A percentile compares a stretch with the other conserved stretches of the same genome.
Evolutionary conservation across 1,140 invertebrate species (phyloP).

Genomic region (Protaetia brevitarsis): DNA sequence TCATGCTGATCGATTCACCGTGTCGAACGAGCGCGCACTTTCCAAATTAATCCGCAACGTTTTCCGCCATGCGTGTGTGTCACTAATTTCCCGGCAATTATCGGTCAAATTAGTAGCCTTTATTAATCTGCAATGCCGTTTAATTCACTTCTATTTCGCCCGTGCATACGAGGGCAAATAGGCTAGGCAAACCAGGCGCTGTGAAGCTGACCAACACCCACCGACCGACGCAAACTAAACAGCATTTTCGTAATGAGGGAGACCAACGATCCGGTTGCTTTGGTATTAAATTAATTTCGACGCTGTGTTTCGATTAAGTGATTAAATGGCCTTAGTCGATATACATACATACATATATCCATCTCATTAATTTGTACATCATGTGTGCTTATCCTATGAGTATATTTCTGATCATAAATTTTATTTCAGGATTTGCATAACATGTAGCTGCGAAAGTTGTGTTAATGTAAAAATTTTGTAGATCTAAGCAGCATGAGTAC

Average conservation of each 20-base stretch:
- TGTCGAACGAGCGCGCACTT: background rate
- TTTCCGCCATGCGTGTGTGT: background rate
- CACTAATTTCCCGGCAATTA: constrained; percentile 22
- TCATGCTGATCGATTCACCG: background rate
- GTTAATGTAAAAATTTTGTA: too few relatives aligned
- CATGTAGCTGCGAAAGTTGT: too few relatives aligned
- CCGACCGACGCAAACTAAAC: background rate
- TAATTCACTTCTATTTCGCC: background rate
- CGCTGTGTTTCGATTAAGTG: background rate
- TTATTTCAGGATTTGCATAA: too few relatives aligned
- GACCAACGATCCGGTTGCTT: background rate
- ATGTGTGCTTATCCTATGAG: too few relatives aligned
- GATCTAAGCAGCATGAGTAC: too few relatives aligned
- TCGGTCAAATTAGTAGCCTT: constrained; percentile 22
- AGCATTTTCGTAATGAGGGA: constrained; percentile 5
- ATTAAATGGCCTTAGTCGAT: too few relatives aligned
- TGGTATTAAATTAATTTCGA: constrained; percentile 4
- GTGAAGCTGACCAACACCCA: background rate
- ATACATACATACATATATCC: too few relatives aligned
- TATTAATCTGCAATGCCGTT: constrained; percentile 17
- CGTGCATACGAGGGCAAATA: background rate
- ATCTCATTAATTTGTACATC: too few relatives aligned
- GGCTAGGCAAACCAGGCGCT: background rate
- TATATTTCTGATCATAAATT: too few relatives aligned
- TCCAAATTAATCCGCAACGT: constrained; percentile 15